Evolutionary conservation across 2,113 vertebrate genomes (phyloP).

Genomic region (Halichoerus grypus): DNA sequence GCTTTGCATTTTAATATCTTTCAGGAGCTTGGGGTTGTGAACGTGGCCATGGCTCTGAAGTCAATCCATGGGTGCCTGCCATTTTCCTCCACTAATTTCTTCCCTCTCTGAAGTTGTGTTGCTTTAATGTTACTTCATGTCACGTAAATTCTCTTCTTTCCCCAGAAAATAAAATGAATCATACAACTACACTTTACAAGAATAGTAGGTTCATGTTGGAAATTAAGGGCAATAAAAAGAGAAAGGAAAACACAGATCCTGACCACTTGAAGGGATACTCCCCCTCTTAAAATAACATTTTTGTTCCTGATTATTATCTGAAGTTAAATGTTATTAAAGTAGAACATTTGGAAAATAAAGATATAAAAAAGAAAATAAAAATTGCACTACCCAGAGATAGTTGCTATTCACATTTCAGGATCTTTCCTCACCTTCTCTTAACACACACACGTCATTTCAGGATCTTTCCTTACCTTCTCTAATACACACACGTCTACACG

Average conservation of each 20-base stretch:
- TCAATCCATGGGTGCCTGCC: rapidly evolving
- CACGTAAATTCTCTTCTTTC: rapidly evolving
- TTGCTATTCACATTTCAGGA: background rate
- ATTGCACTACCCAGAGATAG: background rate
- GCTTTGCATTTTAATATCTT: background rate
- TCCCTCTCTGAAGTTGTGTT: too few species aligned
- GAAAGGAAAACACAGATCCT: background rate
- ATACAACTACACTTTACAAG: rapidly evolving
- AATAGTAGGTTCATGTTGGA: rapidly evolving
- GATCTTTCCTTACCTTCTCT: background rate
- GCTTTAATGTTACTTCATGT: rapidly evolving
- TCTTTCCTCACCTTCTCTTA: background rate
- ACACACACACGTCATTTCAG: background rate
- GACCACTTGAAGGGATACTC: background rate
- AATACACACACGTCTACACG: background rate
- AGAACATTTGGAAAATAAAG: conserved; percentile 14
- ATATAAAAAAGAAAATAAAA: background rate
- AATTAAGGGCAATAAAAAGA: background rate
- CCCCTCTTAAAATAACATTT: background rate
- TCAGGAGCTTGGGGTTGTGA: background rate
- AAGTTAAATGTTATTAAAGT: background rate
- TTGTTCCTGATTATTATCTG: background rate
- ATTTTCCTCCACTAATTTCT: rapidly evolving
- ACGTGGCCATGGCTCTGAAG: rapidly evolving
- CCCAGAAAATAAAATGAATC: background rate